Conservation (phyloP, 2,888 invertebrate genomes). For the Syrista parreyssii region DNA sequence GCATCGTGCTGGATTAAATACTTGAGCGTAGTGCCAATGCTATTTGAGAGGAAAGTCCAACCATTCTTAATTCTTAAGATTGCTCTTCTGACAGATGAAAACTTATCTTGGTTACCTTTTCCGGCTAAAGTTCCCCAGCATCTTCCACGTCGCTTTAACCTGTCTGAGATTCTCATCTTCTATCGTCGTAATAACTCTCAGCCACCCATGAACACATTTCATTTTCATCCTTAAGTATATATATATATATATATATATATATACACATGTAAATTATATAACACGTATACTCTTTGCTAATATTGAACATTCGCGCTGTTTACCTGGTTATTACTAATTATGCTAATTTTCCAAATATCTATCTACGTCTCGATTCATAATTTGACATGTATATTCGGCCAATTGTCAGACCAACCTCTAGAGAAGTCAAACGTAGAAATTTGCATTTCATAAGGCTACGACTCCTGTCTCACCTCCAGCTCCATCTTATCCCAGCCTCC, state of each 20-base stretch:
- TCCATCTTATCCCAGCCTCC: not conserved
- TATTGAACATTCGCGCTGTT: not conserved
- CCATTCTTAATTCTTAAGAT: slow-evolving; percentile 18
- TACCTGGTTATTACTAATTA: not conserved
- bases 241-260: not conserved
- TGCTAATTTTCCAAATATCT: not conserved
- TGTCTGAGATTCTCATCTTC: not conserved
- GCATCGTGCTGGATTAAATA: slow-evolving; percentile 44
- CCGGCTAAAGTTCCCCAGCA: not conserved
- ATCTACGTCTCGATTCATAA: not conserved
- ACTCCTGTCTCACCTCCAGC: not conserved
- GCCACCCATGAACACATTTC: not conserved
- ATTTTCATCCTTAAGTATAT: not conserved
- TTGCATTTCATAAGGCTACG: not conserved
- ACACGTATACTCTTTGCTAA: not conserved
- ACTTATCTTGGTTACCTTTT: slow-evolving; percentile 10
- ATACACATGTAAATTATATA: not conserved
- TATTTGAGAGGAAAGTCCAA: slow-evolving; percentile 31
- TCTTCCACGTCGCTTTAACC: not conserved
- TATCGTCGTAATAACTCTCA: not conserved
- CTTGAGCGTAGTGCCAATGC: slow-evolving; percentile 30
- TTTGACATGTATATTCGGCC: not conserved
- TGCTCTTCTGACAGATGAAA: slow-evolving; percentile 33
- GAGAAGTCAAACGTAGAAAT: not conserved
- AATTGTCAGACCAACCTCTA: not conserved